A percentile compares a stretch with the other conserved stretches of the same genome.
These are phyloP conservation scores for Muraenolepis orangiensis DNA, from an alignment of 2,797 vertebrate species.

Conservation along the genomic window DNA sequence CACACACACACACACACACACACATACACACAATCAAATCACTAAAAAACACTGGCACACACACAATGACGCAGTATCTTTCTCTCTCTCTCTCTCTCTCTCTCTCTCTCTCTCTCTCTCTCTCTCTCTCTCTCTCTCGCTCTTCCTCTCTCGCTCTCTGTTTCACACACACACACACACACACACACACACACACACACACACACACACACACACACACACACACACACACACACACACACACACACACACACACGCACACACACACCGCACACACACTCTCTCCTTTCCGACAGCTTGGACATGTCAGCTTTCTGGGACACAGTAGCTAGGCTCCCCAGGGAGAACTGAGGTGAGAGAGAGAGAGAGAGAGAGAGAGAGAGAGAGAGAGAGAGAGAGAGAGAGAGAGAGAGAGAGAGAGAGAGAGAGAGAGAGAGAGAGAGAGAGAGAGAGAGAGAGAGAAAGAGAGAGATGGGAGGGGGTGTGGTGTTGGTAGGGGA, in stretches of 20 bases:
- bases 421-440: slow-evolving; percentile 11
- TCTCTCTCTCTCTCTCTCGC: slow-evolving; percentile 1
- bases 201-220: slow-evolving; percentile 32
- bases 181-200: too few species aligned
- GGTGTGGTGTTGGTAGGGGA: slow-evolving; percentile 24
- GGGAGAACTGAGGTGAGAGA: slow-evolving; percentile 46
- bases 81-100: slow-evolving; percentile 17
- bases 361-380: slow-evolving; percentile 20
- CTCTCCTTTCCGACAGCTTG: slow-evolving; percentile 43
- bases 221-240: slow-evolving; percentile 29
- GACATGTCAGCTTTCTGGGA: slow-evolving; percentile 66
- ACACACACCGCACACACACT: slow-evolving; percentile 23
- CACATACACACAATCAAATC: too few species aligned
- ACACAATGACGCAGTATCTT: background rate
- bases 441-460: slow-evolving; percentile 5
- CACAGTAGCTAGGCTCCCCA: slow-evolving; percentile 54
- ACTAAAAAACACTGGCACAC: too few species aligned
- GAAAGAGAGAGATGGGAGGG: background rate
- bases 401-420: slow-evolving; percentile 17
- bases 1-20: too few species aligned
- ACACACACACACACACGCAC: slow-evolving; percentile 34
- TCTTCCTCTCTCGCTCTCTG: slow-evolving; percentile 21
- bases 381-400: slow-evolving; percentile 15
- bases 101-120: slow-evolving; percentile 21
- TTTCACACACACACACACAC: slow-evolving; percentile 29